These are phyloP conservation scores for Hylaeus volcanicus DNA, from an alignment of 1,140 invertebrate species.

Conservation along the genomic window DNA sequence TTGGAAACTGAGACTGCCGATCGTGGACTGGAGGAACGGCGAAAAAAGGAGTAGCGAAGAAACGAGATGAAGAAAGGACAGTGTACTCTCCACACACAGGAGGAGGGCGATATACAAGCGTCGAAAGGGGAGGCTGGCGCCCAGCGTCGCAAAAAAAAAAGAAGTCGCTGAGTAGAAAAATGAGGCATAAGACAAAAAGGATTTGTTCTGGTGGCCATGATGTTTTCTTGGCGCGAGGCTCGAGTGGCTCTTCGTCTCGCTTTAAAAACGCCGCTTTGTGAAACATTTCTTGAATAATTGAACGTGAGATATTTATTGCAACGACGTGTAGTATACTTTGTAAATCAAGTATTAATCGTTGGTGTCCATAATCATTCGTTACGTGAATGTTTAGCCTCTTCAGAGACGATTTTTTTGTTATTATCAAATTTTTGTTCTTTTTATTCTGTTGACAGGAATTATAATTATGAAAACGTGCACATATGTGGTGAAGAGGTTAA, in stretches of 20 bases:
- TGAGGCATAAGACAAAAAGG: constrained; percentile 28
- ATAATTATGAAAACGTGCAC: no score
- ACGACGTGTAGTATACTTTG: no score
- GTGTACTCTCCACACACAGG: no score
- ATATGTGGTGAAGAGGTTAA: no score
- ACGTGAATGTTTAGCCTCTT: no score
- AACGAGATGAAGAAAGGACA: not conserved
- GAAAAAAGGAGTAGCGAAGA: constrained; percentile 14
- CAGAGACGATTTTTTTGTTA: no score
- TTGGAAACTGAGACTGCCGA: constrained; percentile 61
- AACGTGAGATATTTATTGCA: no score
- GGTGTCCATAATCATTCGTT: no score
- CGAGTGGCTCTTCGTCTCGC: not conserved
- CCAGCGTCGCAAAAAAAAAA: not conserved
- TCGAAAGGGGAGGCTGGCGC: not conserved
- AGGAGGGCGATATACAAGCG: not conserved
- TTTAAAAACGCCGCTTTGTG: not conserved
- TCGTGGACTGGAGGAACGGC: constrained; percentile 39
- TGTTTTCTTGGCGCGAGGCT: not conserved
- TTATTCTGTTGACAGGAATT: no score
- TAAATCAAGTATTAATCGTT: no score
- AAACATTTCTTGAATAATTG: no score
- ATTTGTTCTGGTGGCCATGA: constrained; percentile 49
- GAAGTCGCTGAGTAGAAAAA: not conserved
- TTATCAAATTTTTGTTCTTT: no score